Conservation (phyloP, 2,797 vertebrate genomes). For the Carapus acus region DNA sequence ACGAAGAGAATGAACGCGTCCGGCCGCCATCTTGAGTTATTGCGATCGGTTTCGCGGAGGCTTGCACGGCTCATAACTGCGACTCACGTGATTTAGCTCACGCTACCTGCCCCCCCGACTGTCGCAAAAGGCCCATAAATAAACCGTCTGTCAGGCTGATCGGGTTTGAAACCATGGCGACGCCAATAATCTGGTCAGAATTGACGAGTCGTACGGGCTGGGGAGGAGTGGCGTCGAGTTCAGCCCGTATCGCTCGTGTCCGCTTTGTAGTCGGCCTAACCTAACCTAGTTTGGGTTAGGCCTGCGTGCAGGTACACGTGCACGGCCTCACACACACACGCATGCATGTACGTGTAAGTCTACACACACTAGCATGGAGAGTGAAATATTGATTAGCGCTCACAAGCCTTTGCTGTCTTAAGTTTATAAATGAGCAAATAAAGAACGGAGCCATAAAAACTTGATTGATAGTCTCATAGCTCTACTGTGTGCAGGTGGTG, state of each 20-base stretch:
- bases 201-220: neutral
- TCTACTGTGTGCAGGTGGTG: slow-evolving; percentile 5
- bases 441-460: slow-evolving; percentile 36
- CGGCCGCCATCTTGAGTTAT: neutral
- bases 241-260: neutral
- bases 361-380: neutral
- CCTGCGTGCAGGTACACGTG: neutral
- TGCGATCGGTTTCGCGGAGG: neutral
- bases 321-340: neutral
- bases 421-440: slow-evolving; percentile 39
- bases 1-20: neutral
- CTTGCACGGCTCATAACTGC: slow-evolving; percentile 15
- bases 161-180: neutral
- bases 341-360: neutral
- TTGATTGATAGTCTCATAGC: slow-evolving; percentile 35
- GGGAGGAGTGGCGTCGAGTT: slow-evolving; percentile 25
- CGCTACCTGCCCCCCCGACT: neutral
- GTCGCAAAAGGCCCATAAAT: slow-evolving; percentile 22
- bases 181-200: slow-evolving; percentile 1
- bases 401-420: slow-evolving; percentile 31
- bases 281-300: neutral
- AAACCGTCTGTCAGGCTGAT: neutral
- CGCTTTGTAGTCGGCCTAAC: neutral
- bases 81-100: neutral
- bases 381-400: slow-evolving; percentile 17